Percentiles rank a stretch among this genome's conserved stretches.
Conservation (phyloP, 2,888 invertebrate genomes). For the Philhelius pedissequus region DNA sequence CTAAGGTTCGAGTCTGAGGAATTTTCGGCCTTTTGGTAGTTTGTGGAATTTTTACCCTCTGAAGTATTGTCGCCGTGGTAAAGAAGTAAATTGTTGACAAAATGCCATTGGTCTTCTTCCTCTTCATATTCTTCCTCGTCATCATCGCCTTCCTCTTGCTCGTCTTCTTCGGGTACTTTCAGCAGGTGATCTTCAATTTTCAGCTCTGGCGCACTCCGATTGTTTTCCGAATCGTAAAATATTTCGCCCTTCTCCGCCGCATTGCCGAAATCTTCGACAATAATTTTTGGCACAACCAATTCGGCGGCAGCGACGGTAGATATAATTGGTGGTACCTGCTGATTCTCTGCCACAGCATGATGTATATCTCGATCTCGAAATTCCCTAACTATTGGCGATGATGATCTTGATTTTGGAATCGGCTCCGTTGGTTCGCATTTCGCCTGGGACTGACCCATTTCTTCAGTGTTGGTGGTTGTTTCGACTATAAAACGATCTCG, state of each 20-base stretch:
- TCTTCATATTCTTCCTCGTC: constrained; percentile 50
- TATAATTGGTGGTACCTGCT: constrained; percentile 41
- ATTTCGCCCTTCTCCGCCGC: constrained; percentile 70
- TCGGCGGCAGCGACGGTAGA: background rate
- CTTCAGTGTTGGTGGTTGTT: constrained; percentile 37
- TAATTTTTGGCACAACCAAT: constrained; percentile 74
- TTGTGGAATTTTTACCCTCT: constrained; percentile 51
- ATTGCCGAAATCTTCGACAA: constrained; percentile 75
- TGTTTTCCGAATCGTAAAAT: constrained; percentile 74
- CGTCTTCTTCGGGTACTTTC: constrained; percentile 70
- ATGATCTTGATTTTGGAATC: constrained; percentile 40
- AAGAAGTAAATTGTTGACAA: constrained; percentile 66
- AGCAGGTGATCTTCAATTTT: constrained; percentile 70
- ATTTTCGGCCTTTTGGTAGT: constrained; percentile 71
- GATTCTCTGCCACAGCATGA: constrained; percentile 59
- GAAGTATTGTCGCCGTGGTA: constrained; percentile 56
- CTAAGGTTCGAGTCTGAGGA: constrained; percentile 76
- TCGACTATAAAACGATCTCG: constrained; percentile 69
- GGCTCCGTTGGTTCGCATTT: constrained; percentile 48
- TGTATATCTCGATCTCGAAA: constrained; percentile 76
- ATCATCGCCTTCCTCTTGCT: constrained; percentile 35
- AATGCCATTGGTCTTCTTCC: constrained; percentile 71
- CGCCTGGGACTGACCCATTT: constrained; percentile 69
- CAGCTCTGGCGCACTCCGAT: background rate
- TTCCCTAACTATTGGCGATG: constrained; percentile 68